Conservation (phyloP, 2,888 invertebrate genomes). For the Dione vanillae region DNA sequence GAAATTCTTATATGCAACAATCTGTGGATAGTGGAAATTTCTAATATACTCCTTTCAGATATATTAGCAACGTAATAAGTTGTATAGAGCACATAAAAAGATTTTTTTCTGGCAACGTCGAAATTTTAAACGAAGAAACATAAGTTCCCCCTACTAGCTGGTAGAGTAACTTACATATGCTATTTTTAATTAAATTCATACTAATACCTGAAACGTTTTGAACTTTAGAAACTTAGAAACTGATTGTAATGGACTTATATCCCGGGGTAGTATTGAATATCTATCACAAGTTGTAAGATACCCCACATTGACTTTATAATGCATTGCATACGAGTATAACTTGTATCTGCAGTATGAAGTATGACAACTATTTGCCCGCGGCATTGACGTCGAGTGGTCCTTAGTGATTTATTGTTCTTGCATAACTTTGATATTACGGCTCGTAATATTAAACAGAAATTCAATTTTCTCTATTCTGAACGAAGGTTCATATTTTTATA, state of each 20-base stretch:
- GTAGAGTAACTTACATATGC: too few species aligned
- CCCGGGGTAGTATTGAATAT: slow-evolving; percentile 34
- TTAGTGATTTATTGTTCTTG: slow-evolving; percentile 14
- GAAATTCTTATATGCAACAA: too few species aligned
- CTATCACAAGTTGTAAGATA: slow-evolving; percentile 32
- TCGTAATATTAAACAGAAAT: slow-evolving; percentile 18
- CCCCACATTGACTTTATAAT: slow-evolving; percentile 30
- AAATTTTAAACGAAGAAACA: too few species aligned
- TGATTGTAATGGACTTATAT: background rate
- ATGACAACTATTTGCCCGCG: slow-evolving; percentile 24
- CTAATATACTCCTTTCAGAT: too few species aligned
- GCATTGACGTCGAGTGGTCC: background rate
- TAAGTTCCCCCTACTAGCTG: too few species aligned
- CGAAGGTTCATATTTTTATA: background rate
- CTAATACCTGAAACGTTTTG: background rate
- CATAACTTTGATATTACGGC: slow-evolving; percentile 10
- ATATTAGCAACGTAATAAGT: too few species aligned
- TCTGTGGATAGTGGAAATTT: too few species aligned
- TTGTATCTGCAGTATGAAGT: slow-evolving; percentile 18
- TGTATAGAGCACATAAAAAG: too few species aligned
- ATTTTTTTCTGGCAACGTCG: too few species aligned
- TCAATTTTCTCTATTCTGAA: slow-evolving; percentile 5
- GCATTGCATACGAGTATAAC: slow-evolving; percentile 23
- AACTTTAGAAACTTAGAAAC: background rate
- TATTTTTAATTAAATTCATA: background rate